phyloP scores from a whole-genome alignment of 2,113 vertebrate species.

The Bubo scandiacus region DNA sequence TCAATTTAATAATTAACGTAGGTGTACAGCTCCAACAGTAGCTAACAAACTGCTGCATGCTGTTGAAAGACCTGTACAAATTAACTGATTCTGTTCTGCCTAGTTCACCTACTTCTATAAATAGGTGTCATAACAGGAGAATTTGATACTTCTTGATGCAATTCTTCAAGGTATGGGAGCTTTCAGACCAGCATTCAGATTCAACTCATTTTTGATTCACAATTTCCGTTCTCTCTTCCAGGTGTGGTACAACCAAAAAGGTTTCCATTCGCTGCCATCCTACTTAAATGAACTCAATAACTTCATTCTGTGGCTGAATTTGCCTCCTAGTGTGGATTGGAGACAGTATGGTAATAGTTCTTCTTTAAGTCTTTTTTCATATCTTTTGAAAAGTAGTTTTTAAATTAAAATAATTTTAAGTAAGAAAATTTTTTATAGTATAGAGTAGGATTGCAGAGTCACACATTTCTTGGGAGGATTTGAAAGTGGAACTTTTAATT shows the following conservation, averaged over 20 bases:
- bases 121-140: background rate
- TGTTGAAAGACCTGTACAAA: background rate
- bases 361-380: background rate
- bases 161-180: background rate
- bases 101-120: background rate
- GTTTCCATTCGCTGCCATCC: conserved; percentile 71
- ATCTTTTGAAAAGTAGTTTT: background rate
- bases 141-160: background rate
- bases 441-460: background rate
- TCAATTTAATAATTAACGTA: background rate
- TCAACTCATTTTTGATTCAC: background rate
- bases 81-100: background rate
- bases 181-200: background rate
- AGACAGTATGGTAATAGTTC: conserved; percentile 65
- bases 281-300: conserved; percentile 78
- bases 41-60: background rate
- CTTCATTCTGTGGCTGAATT: conserved; percentile 70
- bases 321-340: conserved; percentile 66
- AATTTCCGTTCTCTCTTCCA: conserved; percentile 24
- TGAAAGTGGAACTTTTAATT: background rate
- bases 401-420: background rate
- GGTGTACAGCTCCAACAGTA: background rate
- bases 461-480: background rate
- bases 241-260: conserved; percentile 81
- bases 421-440: background rate